A percentile compares a stretch with the other conserved stretches of the same genome.
phyloP scores from a whole-genome alignment of 2,797 vertebrate species.

The Champsocephalus esox region DNA sequence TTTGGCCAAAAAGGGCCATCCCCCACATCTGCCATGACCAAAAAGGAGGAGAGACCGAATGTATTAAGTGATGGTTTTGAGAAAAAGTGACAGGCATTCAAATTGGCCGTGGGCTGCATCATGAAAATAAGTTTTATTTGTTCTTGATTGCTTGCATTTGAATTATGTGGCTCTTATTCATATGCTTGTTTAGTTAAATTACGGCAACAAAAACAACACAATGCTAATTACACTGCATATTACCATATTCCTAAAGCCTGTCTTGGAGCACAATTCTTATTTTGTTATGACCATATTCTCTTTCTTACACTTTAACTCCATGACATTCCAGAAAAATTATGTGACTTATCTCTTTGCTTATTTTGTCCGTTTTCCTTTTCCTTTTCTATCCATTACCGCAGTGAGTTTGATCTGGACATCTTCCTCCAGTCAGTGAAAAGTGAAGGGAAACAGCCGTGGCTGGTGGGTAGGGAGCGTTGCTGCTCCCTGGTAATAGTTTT shows the following conservation, averaged over 20 bases:
- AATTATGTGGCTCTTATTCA: constrained; percentile 28
- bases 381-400: constrained; percentile 34
- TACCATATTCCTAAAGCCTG: constrained; percentile 23
- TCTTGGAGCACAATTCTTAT: background rate
- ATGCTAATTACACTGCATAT: constrained; percentile 29
- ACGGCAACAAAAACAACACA: constrained; percentile 12
- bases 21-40: constrained; percentile 55
- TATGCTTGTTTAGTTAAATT: constrained; percentile 39
- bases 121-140: constrained; percentile 50
- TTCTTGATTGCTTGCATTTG: constrained; percentile 46
- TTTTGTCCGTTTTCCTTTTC: constrained; percentile 15
- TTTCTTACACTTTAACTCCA: constrained; percentile 8
- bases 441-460: constrained; percentile 54
- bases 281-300: background rate
- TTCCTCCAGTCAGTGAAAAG: constrained; percentile 71
- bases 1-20: constrained; percentile 31
- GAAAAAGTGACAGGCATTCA: constrained; percentile 62
- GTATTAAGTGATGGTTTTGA: constrained; percentile 42
- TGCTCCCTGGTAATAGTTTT: constrained; percentile 81
- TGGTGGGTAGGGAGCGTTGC: constrained; percentile 63
- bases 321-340: constrained; percentile 23
- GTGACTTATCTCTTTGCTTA: constrained; percentile 25
- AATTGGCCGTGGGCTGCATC: constrained; percentile 43
- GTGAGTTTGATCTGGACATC: constrained; percentile 70
- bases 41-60: constrained; percentile 63